Base-by-base conservation (phyloP, 2,113 vertebrate genomes). In the Mola mola region DNA sequence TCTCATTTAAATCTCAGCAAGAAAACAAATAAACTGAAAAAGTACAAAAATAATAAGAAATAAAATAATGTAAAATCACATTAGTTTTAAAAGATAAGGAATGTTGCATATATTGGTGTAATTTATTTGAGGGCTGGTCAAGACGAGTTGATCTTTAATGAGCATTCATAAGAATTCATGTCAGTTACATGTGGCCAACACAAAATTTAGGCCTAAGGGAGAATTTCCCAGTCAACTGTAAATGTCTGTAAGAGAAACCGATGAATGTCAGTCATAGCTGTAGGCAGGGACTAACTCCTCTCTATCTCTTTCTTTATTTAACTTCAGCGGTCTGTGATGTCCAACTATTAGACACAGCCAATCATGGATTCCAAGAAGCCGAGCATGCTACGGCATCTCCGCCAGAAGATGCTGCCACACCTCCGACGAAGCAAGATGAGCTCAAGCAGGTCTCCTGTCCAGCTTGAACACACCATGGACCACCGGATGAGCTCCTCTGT, bases 291-390 rank as follows among this genome's bases (percentile, higher is more conserved):
- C 31, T 48, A 0, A 56, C 15, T 28, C 4, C 2, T 49, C 4
- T 37, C 13, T 46, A 7, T 50, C 1, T 49, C 6, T 50, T 3
- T 48, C 3, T n/a, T 28, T 66, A 4, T 44, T 64, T 21, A 11
- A 15, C 26, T 48, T 0, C 15, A 87, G 83, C 19, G 37, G 25
- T 56, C 51, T 24, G 57, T 78, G 78, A 80, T 79, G 63, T 43
- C 55, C 58, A 77, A 26, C 33, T 61, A 6, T 20, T 84, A 74
- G 71, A 56, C 11, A 43, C 28, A 19, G 17, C n/a, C 40, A 50
- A 57, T 47, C 60, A 86, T 90, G 87, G 83, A 87, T 44, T 47
- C 65, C 33, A 88, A 89, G 70, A 93, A 90, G 72, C 46, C 81
- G 0, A 37, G 83, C 1, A 5, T 89, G 58, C 75, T 90, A 29